A percentile compares a stretch with the other conserved stretches of the same genome.
Evolutionary conservation across 2,113 vertebrate genomes (phyloP).

Genomic region (Silurus meridionalis): DNA sequence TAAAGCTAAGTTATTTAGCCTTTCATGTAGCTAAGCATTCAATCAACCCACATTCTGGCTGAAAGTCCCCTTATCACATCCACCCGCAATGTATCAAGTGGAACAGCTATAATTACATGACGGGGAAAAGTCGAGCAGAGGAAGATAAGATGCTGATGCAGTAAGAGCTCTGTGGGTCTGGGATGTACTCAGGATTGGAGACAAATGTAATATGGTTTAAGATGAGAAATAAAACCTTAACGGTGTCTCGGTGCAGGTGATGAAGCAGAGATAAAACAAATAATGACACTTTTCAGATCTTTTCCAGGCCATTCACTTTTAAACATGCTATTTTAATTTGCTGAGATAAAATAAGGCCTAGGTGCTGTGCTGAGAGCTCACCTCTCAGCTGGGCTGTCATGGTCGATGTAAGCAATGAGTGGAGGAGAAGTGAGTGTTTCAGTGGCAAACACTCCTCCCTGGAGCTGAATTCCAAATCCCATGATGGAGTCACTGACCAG

Average conservation of each 20-base stretch:
- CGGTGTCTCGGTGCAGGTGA: slow-evolving; percentile 28
- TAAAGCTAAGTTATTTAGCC: slow-evolving; percentile 46
- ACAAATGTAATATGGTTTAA: slow-evolving; percentile 46
- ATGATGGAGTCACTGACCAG: slow-evolving; percentile 89
- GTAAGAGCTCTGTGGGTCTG: slow-evolving; percentile 27
- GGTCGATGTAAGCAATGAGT: slow-evolving; percentile 95
- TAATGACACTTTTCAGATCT: slow-evolving; percentile 30
- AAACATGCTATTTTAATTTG: slow-evolving; percentile 16
- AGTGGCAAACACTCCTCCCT: slow-evolving; percentile 95
- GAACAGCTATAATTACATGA: slow-evolving; percentile 39
- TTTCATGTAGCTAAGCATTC: slow-evolving; percentile 43
- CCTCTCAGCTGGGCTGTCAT: slow-evolving; percentile 96
- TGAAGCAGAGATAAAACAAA: slow-evolving; percentile 41
- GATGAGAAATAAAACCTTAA: slow-evolving; percentile 41
- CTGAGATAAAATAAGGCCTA: slow-evolving; percentile 1
- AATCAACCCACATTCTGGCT: slow-evolving; percentile 45
- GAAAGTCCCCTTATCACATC: slow-evolving; percentile 32
- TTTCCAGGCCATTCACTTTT: not conserved
- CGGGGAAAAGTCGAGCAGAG: slow-evolving; percentile 4
- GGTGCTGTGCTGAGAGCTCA: slow-evolving; percentile 59
- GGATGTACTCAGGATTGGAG: slow-evolving; percentile 16
- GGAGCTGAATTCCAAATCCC: slow-evolving; percentile 96
- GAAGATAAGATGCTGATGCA: slow-evolving; percentile 33
- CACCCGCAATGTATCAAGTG: slow-evolving; percentile 37
- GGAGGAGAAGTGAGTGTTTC: slow-evolving; percentile 97